Evolutionary conservation across 2,888 invertebrate genomes (phyloP), one percentile per base, ranked within the genome.

Genomic region (Drosophila koepferae): DNA sequence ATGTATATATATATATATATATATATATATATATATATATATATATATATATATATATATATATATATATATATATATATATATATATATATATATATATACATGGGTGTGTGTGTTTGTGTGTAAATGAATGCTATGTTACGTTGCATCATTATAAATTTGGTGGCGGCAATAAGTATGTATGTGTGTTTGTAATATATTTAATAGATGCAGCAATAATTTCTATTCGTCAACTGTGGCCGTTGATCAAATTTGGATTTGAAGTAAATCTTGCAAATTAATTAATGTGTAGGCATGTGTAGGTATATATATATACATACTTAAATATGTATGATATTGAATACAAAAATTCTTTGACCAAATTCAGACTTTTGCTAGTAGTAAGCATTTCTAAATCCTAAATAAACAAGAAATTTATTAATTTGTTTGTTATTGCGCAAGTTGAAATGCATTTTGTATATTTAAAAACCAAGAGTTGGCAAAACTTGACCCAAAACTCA

Each of bases 341-440:
- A 38, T n/a, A 16, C 18, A 40, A 14, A 38, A 23, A 36, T 40
- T 2, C 16, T 40, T 38, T 54, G 3, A 10, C 5, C 23, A 23
- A 5, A n/a, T 40, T n/a, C 16, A 16, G n/a, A n/a, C 23, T 6
- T 44, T 44, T 12, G 4, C 5, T 44, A 0, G 1, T 9, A 44
- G 18, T n/a, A 40, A 3, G 20, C 48, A 23, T 49, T 31, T 49
- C 10, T 44, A 18, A 20, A 44, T 44, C 12, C 3, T 0, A 28
- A 36, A 49, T 18, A 59, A 59, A 9, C 10, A 36, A 38, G 31
- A 23, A 36, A 18, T 46, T 6, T 20, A 23, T 7, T 2, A 16
- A 31, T 1, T 23, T 28, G n/a, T 28, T 12, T 6, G 18, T n/a
- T 58, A 65, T 74, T 72, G 58, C 74, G 58, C 74, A 72, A 74